Evolutionary conservation across 2,797 vertebrate species (phyloP).

Genomic region (Brachyalestes nurse): DNA sequence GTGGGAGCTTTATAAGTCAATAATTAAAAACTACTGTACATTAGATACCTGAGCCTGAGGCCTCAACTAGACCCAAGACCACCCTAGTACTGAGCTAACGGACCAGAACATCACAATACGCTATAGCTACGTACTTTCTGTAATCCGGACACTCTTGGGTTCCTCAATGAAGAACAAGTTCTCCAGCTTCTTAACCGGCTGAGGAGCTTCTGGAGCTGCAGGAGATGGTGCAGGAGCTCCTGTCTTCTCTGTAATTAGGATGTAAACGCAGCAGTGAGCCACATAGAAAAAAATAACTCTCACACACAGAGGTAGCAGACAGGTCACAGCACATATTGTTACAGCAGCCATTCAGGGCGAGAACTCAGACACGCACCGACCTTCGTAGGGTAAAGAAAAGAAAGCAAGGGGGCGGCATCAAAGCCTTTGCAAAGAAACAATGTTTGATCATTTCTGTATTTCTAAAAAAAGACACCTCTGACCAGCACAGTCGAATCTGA

Average conservation of each 20-base stretch:
- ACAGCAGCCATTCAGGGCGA: neutral
- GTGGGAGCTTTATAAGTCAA: too few relatives aligned
- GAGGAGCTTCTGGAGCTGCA: constrained; percentile 78
- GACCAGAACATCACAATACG: constrained; percentile 2
- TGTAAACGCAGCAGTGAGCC: constrained; percentile 8
- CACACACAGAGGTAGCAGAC: neutral
- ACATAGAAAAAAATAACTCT: constrained; percentile 8
- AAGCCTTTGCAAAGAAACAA: constrained; percentile 1
- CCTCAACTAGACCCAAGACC: neutral
- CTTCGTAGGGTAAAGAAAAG: neutral
- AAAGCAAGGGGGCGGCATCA: constrained; percentile 7
- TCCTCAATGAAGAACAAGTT: constrained; percentile 93
- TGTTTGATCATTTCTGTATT: neutral
- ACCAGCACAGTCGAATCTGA: neutral
- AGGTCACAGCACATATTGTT: neutral
- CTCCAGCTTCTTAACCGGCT: constrained; percentile 74
- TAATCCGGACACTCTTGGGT: constrained; percentile 81
- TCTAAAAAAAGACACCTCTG: neutral
- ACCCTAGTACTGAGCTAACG: neutral
- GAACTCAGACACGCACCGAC: neutral
- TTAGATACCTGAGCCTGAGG: neutral
- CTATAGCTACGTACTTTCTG: constrained; percentile 87
- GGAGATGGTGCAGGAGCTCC: constrained; percentile 75
- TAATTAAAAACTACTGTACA: too few relatives aligned
- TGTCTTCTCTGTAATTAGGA: constrained; percentile 83